Evolutionary conservation across 92 coral and sea anemone species (phyloP), one percentile per base, ranked within the genome.

Genomic region (Heteractis magnifica): DNA sequence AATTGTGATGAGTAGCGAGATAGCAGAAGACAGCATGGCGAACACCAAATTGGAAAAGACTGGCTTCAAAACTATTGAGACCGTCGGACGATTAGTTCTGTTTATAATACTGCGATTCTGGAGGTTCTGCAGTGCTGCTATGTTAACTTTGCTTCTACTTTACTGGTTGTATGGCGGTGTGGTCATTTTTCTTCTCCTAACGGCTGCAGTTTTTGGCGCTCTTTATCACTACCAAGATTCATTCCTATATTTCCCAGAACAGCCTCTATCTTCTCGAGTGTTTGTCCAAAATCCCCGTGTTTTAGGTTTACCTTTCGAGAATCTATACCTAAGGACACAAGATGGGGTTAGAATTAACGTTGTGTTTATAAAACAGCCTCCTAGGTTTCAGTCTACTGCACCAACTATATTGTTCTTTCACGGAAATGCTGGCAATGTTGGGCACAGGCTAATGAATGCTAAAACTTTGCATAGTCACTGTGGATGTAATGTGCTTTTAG

Each of bases 111-210:
- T 94, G 41, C 93, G 98, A 4, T 96, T 92, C 83, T 96, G 99
- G 99, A 81, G 99, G 62, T 87, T 92, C 18, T 96, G 99, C 64
- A 96, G 98, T 73, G 99, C 99, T 5, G 99, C 98, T 0, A 91
- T 96, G 92, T 72, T 96, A 77, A 94, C 97, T 5, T 82, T 96
- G 60, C 87, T 96, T 6, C 88, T 96, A 21, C 81, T 96, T 10
- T 96, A 96, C 88, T 96, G 99, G 99, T 56, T 96, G 19, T 96
- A 96, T 73, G 99, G 99, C 70, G 99, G 99, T 6, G 97, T 96
- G 10, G 94, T 94, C 4, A 96, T 93, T 23, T 96, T 96, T 72
- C 94, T 96, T 19, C 89, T 96, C 52, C 88, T 96, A 34, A 89
- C 91, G 1, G 99, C 99, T 18, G 99, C 99, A 8, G 98, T 96